These are phyloP conservation scores for Drosophila melanica DNA, from an alignment of 1,140 invertebrate species.

Conservation along the genomic window DNA sequence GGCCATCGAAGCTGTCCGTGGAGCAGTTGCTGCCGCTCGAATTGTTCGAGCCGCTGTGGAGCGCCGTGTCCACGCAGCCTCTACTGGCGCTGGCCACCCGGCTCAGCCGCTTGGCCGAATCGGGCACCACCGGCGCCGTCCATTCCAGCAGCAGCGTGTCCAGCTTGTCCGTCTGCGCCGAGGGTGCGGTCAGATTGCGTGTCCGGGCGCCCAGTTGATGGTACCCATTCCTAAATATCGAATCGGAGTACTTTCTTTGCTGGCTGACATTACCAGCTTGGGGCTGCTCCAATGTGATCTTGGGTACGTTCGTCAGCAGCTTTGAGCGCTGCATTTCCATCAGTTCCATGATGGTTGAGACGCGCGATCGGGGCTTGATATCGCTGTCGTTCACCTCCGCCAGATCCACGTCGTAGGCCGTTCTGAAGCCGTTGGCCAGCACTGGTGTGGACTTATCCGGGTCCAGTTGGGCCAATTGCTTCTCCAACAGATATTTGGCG, in stretches of 20 bases:
- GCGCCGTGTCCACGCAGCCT: conserved; percentile 14
- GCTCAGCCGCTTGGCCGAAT: conserved; percentile 15
- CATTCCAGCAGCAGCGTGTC: neutral
- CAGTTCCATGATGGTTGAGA: conserved; percentile 8
- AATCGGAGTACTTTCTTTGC: neutral
- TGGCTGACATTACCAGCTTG: no score
- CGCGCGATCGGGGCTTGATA: neutral
- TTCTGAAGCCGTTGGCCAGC: no score
- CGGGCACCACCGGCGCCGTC: conserved; percentile 1
- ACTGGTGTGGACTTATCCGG: neutral
- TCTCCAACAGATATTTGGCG: conserved; percentile 11
- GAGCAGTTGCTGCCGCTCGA: conserved; percentile 13
- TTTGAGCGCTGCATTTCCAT: conserved; percentile 1
- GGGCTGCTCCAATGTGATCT: neutral
- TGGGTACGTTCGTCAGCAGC: neutral
- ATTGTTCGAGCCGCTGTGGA: neutral
- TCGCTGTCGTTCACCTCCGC: conserved; percentile 33
- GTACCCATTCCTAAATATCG: neutral
- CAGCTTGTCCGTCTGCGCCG: neutral
- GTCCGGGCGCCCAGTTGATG: no score
- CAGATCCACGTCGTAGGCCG: neutral
- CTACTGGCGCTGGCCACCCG: conserved; percentile 7
- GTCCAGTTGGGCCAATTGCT: neutral
- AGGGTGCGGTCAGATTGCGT: neutral
- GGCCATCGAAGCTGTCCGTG: conserved; percentile 8